These are phyloP conservation scores for Stictocephala bisonia DNA, from an alignment of 2,888 invertebrate genomes.

Conservation along the genomic window DNA sequence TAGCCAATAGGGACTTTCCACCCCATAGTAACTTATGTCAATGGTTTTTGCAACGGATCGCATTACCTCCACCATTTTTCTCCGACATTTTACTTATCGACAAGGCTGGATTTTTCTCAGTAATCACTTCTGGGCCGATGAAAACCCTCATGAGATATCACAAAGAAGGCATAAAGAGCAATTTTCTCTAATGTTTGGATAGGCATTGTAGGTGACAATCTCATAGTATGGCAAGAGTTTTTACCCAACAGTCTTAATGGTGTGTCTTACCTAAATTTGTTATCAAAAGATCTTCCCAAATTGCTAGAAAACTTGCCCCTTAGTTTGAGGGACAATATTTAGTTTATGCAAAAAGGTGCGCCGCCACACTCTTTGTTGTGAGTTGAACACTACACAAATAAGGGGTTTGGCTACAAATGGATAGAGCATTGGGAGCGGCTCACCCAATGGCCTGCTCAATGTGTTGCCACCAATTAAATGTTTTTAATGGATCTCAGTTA, in stretches of 20 bases:
- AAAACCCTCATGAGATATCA: slow-evolving; percentile 34
- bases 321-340: neutral
- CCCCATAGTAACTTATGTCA: slow-evolving; percentile 2
- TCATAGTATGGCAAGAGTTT: slow-evolving; percentile 15
- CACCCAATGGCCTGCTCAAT: slow-evolving; percentile 52
- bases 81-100: slow-evolving; percentile 26
- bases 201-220: slow-evolving; percentile 31
- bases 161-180: slow-evolving; percentile 30
- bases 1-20: slow-evolving; percentile 15
- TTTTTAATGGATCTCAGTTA: neutral
- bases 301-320: slow-evolving; percentile 25
- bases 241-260: slow-evolving; percentile 40
- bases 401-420: slow-evolving; percentile 53
- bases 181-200: slow-evolving; percentile 30
- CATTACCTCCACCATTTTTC: slow-evolving; percentile 27
- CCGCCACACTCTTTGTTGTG: slow-evolving; percentile 54
- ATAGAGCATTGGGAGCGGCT: slow-evolving; percentile 56
- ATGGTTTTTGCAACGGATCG: slow-evolving; percentile 24
- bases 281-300: slow-evolving; percentile 35
- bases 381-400: slow-evolving; percentile 53
- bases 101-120: slow-evolving; percentile 26
- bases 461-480: neutral
- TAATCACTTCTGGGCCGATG: slow-evolving; percentile 23
- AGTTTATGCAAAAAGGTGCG: slow-evolving; percentile 61
- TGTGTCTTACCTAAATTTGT: slow-evolving; percentile 32